These are phyloP conservation scores for Anisognathus igniventris DNA, from an alignment of 2,797 vertebrate species.

Conservation along the genomic window DNA sequence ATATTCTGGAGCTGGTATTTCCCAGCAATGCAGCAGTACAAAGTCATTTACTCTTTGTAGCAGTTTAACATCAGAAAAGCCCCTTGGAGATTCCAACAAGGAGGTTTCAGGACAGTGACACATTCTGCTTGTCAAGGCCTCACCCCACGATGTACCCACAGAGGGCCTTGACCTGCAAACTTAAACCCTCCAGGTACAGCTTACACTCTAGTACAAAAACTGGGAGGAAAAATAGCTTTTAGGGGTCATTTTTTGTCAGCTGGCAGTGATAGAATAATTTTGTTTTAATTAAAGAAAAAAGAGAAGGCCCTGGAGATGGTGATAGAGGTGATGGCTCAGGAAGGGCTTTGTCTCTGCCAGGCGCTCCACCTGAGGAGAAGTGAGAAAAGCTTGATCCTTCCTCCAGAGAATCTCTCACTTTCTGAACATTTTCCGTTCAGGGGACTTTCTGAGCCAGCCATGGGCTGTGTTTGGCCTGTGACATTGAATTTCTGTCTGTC, in stretches of 20 bases:
- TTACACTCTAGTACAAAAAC: background rate
- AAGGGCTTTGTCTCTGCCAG: background rate
- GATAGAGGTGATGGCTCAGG: background rate
- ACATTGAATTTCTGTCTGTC: background rate
- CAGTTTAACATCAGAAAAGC: background rate
- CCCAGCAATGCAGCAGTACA: background rate
- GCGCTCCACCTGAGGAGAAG: background rate
- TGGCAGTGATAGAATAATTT: background rate
- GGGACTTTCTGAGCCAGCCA: background rate
- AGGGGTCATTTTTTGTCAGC: background rate
- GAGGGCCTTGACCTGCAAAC: background rate
- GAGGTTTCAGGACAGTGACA: background rate
- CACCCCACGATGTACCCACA: accelerated
- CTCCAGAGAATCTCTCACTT: background rate
- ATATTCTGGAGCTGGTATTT: accelerated
- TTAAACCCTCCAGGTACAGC: background rate
- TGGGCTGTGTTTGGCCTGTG: background rate
- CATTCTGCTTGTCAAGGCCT: background rate
- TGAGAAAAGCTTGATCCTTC: background rate
- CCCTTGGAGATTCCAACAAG: background rate
- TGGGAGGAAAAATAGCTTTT: accelerated
- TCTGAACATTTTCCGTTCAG: background rate
- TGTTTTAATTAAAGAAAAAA: background rate
- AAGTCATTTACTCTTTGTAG: background rate
- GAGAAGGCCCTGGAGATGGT: accelerated